A percentile compares a stretch with the other conserved stretches of the same genome.
Evolutionary conservation across 2,797 vertebrate species (phyloP).

Genomic region (Neopelma chrysocephalum): DNA sequence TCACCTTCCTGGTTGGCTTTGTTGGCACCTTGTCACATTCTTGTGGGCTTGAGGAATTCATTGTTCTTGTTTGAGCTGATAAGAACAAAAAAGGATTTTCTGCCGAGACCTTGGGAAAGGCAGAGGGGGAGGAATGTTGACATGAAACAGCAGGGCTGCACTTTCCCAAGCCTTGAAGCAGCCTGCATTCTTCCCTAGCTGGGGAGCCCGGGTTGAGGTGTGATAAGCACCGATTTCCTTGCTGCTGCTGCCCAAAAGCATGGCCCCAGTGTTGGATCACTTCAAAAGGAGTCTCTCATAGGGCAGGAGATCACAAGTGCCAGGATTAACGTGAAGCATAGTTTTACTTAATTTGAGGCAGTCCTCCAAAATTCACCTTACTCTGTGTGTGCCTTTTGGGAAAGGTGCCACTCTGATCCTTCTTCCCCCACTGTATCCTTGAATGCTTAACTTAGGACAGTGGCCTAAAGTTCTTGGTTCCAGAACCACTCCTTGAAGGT

Average conservation of each 20-base stretch:
- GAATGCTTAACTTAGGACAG: background rate
- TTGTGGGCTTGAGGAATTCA: constrained; percentile 82
- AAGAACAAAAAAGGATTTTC: constrained; percentile 82
- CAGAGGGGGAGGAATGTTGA: constrained; percentile 73
- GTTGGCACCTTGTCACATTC: constrained; percentile 87
- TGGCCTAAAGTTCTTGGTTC: background rate
- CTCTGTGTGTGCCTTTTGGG: background rate
- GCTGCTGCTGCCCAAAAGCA: background rate
- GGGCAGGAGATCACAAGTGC: background rate
- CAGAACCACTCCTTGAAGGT: background rate
- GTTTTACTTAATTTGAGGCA: constrained; percentile 19
- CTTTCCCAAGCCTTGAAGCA: constrained; percentile 69
- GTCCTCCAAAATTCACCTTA: background rate
- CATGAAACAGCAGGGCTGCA: constrained; percentile 54
- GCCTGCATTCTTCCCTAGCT: constrained; percentile 28
- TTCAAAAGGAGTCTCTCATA: background rate
- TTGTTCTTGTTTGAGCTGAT: constrained; percentile 87
- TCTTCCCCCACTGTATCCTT: background rate
- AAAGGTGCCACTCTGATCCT: background rate
- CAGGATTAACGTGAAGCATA: background rate
- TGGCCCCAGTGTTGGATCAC: background rate
- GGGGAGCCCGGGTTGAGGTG: constrained; percentile 20
- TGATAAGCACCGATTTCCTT: background rate
- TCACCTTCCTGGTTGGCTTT: constrained; percentile 83
- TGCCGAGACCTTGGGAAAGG: constrained; percentile 79